Percentiles rank a stretch among this genome's conserved stretches.
Evolutionary conservation across 2,797 vertebrate species (phyloP).

Genomic region (Intellagama lesueurii): DNA sequence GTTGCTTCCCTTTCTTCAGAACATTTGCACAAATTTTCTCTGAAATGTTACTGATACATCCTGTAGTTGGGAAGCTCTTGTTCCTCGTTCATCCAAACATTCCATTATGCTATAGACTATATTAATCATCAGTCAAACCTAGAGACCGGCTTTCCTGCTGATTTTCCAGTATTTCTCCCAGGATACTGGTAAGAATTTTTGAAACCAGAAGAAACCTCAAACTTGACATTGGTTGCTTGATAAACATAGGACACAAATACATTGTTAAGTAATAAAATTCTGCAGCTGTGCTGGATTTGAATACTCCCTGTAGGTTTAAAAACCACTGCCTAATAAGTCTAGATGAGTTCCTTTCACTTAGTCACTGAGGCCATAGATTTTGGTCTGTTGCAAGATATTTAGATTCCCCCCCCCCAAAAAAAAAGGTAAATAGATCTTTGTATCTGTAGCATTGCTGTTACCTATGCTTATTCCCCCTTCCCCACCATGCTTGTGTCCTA

Average conservation of each 20-base stretch:
- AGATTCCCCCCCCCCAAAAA: background rate
- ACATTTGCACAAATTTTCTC: background rate
- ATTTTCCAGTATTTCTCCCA: background rate
- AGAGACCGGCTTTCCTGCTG: background rate
- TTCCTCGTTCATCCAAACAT: background rate
- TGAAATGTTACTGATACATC: background rate
- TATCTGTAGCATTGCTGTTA: background rate
- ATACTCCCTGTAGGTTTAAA: background rate
- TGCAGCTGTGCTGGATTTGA: constrained; percentile 9
- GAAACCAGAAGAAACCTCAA: background rate
- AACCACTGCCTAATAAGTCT: background rate
- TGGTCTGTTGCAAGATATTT: background rate
- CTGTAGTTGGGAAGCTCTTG: background rate
- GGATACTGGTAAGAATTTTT: background rate
- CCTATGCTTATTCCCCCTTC: background rate
- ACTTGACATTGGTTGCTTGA: background rate
- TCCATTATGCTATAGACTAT: background rate
- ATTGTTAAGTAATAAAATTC: constrained; percentile 26
- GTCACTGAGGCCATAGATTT: background rate
- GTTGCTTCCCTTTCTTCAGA: background rate
- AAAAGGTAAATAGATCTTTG: background rate
- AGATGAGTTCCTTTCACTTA: background rate
- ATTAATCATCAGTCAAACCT: too few species aligned
- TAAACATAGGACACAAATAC: background rate
- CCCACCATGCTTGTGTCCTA: background rate